Conservation (phyloP, 2,888 invertebrate species). For the Eilema caniola region DNA sequence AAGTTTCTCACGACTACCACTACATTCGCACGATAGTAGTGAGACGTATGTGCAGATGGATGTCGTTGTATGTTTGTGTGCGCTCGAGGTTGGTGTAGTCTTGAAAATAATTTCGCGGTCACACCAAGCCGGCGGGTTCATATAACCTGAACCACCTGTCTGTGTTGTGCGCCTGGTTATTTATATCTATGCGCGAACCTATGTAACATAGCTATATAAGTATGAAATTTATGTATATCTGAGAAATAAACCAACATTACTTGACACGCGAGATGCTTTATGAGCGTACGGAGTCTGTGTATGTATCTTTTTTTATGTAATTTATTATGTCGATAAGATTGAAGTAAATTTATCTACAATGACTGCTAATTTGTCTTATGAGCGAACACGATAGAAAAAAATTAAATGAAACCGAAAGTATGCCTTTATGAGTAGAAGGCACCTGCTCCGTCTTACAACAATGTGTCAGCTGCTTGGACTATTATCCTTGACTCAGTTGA, state of each 20-base stretch:
- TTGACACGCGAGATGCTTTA: conserved; percentile 34
- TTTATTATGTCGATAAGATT: conserved; percentile 27
- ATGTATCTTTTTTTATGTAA: conserved; percentile 6
- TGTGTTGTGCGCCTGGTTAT: conserved; percentile 84
- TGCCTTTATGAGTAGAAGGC: conserved; percentile 41
- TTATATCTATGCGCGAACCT: conserved; percentile 82
- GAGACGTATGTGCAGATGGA: conserved; percentile 76
- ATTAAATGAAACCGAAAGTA: conserved; percentile 56
- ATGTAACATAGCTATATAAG: conserved; percentile 71
- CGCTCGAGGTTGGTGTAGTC: conserved; percentile 83
- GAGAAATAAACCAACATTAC: conserved; percentile 40
- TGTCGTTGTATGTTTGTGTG: conserved; percentile 64
- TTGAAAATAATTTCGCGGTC: conserved; percentile 88
- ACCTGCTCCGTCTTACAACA: conserved; percentile 47
- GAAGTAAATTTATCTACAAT: conserved; percentile 29
- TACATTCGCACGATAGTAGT: conserved; percentile 76
- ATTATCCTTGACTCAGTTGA: conserved; percentile 11
- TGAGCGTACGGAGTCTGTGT: conserved; percentile 5
- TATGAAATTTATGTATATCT: conserved; percentile 30
- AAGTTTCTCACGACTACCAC: conserved; percentile 86
- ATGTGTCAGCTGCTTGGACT: conserved; percentile 45
- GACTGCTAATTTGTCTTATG: conserved; percentile 48
- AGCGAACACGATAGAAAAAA: conserved; percentile 46
- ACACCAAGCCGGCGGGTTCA: conserved; percentile 84
- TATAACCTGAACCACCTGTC: conserved; percentile 85